Evolutionary conservation across 2,888 invertebrate genomes (phyloP), one percentile per base, ranked within the genome.

Genomic region (Eubasilissa splendida): DNA sequence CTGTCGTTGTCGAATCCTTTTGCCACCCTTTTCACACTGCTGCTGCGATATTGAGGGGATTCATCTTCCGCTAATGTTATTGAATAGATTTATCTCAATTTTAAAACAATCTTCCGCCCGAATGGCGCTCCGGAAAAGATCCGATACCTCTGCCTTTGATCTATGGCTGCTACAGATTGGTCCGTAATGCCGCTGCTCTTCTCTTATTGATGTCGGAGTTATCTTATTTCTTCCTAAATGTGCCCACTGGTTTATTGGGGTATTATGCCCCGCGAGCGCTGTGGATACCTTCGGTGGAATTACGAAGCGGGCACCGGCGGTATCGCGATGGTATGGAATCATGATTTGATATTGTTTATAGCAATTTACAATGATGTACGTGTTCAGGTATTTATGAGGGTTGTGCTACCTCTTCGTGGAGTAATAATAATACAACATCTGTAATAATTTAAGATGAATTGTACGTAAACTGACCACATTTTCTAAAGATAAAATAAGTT

Each of bases 21-120:
- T 4, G 42, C 42, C 42, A n/a, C 58, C 58, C 58, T 4, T 58
- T 58, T n/a, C 58, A n/a, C 58, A n/a, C 58, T n/a, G 58, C 4
- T 11, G n/a, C 50, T 50, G 52, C 33, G 42, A n/a, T 68, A 68
- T 68, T 68, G 68, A 10, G 10, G 68, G 50, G 14, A 68, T 68
- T 68, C 68, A 50, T 68, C 68, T 52, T 14, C 50, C n/a, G 68
- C 52, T 9, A 9, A 50, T 50, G 42, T 50, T 68, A 68, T 68
- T 68, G 68, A 68, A 50, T 50, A 68, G 42, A 68, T 68, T 68
- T 14, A 50, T 68, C 68, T 68, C 50, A 68, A 68, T 68, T 68
- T 52, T 68, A 58, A 58, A 58, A n/a, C 58, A n/a, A 58, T 58
- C 58, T n/a, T 58, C 42, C 42, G 42, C 42, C 42, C 42, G n/a